These are phyloP conservation scores for Sebastes taczanowskii DNA, from an alignment of 2,797 vertebrate genomes.

Conservation along the genomic window DNA sequence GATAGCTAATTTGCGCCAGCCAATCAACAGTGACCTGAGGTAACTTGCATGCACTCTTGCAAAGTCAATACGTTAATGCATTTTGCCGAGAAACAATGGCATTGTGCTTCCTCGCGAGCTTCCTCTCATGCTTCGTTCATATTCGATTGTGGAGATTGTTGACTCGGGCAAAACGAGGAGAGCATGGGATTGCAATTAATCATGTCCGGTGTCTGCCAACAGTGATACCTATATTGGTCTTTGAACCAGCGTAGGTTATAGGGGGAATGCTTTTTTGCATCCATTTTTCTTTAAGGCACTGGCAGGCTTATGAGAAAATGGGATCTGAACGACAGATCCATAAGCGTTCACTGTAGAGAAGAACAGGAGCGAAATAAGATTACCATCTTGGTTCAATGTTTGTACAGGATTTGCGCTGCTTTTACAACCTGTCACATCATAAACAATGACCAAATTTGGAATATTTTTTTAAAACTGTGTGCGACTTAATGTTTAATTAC, in stretches of 20 bases:
- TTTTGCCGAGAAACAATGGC: constrained; percentile 48
- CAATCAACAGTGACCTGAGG: constrained; percentile 38
- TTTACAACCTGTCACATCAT: neutral
- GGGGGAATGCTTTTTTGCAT: constrained; percentile 34
- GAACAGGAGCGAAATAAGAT: constrained; percentile 37
- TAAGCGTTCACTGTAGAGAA: constrained; percentile 40
- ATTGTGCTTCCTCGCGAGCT: constrained; percentile 40
- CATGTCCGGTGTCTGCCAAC: constrained; percentile 47
- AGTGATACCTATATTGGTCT: constrained; percentile 52
- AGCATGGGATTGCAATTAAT: constrained; percentile 61
- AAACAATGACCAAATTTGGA: neutral
- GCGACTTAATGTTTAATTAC: constrained; percentile 8
- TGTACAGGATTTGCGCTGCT: constrained; percentile 7
- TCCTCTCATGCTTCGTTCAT: constrained; percentile 49
- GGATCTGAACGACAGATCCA: constrained; percentile 58
- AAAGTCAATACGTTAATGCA: constrained; percentile 56
- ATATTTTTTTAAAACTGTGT: neutral
- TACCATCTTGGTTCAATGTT: constrained; percentile 1
- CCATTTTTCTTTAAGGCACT: constrained; percentile 51
- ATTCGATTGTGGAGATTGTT: constrained; percentile 49
- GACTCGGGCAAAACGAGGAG: constrained; percentile 32
- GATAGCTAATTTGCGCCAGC: constrained; percentile 30
- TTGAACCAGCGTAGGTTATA: constrained; percentile 25
- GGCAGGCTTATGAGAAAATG: constrained; percentile 64
- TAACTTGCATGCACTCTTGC: constrained; percentile 3